Percentiles rank a stretch among this genome's conserved stretches.
These are phyloP conservation scores for Clinocottus analis DNA, from an alignment of 2,113 vertebrate species.

Conservation along the genomic window DNA sequence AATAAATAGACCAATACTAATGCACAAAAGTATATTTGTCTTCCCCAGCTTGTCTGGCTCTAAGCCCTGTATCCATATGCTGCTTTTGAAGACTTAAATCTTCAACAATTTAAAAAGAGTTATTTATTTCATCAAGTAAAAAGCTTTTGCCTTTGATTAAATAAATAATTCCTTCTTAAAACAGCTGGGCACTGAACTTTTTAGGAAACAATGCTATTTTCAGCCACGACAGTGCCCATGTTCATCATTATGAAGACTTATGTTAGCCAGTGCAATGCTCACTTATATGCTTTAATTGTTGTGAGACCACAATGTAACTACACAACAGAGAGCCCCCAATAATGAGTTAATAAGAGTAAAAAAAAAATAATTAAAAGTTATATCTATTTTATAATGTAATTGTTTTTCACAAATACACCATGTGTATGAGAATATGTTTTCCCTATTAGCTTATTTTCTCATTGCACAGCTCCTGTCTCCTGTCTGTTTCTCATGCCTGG, in stretches of 20 bases:
- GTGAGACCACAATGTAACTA: neutral
- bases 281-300: neutral
- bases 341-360: neutral
- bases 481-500: no score
- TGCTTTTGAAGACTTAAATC: neutral
- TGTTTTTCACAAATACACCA: no score
- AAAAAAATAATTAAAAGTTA: no score
- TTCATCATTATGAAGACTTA: neutral
- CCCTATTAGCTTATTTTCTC: no score
- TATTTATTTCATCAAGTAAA: neutral
- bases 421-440: no score
- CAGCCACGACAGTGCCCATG: neutral
- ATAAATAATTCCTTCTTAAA: no score
- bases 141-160: no score
- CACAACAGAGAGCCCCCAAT: neutral
- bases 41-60: neutral
- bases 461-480: no score
- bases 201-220: neutral
- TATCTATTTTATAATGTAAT: no score
- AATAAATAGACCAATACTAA: neutral
- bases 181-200: neutral
- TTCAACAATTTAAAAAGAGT: neutral
- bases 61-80: neutral
- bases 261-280: neutral
- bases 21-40: neutral